phyloP scores from a whole-genome alignment of 2,113 vertebrate species.

The Cyprinodon variegatus region DNA sequence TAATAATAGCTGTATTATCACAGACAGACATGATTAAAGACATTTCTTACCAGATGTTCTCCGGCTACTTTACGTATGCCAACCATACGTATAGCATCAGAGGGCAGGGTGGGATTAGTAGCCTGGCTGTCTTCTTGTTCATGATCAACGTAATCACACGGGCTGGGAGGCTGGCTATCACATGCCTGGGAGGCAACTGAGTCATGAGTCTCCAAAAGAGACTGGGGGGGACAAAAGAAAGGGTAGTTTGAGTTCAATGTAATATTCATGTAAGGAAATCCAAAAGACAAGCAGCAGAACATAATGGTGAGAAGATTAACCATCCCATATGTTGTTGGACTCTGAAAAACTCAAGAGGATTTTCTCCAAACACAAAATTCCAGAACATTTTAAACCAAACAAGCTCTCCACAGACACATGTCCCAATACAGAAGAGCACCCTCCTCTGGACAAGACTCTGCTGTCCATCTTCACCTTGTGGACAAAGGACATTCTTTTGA shows the following conservation, averaged over 20 bases:
- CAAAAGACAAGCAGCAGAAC: too few species aligned
- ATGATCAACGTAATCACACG: constrained; percentile 80
- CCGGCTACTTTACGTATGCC: constrained; percentile 91
- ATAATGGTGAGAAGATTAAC: too few species aligned
- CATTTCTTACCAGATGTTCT: constrained; percentile 89
- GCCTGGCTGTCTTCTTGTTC: constrained; percentile 59
- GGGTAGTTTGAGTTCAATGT: not conserved
- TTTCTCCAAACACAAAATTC: too few species aligned
- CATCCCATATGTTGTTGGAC: too few species aligned
- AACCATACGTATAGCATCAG: constrained; percentile 94
- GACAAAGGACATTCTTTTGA: too few species aligned
- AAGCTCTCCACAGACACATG: too few species aligned
- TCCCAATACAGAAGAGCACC: too few species aligned
- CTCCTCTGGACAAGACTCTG: too few species aligned
- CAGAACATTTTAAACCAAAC: too few species aligned
- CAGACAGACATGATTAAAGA: not conserved
- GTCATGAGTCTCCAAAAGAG: constrained; percentile 93
- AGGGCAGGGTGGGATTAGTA: constrained; percentile 80
- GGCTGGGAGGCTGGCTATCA: constrained; percentile 86
- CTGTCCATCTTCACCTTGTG: too few species aligned
- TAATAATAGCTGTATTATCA: too few species aligned
- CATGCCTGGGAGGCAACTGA: constrained; percentile 91
- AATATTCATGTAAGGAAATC: not conserved
- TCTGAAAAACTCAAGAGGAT: too few species aligned
- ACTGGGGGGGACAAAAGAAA: constrained; percentile 73